Evolutionary conservation across 2,113 vertebrate genomes (phyloP), one percentile per base, ranked within the genome.

Genomic region (Esox niger): DNA sequence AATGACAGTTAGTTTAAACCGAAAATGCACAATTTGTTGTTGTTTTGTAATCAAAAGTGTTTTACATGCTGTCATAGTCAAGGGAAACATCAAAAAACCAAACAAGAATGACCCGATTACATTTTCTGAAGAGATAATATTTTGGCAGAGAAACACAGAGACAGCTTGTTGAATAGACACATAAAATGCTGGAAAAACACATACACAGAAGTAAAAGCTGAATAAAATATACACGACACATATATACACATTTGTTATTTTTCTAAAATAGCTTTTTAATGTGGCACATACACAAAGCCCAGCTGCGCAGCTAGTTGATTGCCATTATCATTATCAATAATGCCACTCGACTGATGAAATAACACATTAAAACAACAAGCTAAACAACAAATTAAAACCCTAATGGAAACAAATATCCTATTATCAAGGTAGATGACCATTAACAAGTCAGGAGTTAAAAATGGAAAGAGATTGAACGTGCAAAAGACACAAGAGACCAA

Each of bases 271-370:
- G 35, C 38, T 43, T 52, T 52, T 52, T 52, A 21, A 52, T 21
- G 21, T n/a, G 7, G 47, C 47, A 52, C 6, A 21, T 21, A 0
- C 47, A 52, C n/a, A 52, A n/a, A 43, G 11, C 47, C 47, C 47
- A 52, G 47, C 47, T 52, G 47, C 15, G n/a, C 47, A 52, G 47
- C 47, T 52, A 52, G 47, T 59, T 62, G 70, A 71, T 60, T 62
- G 64, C 27, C 66, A 20, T 58, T 56, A 57, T 76, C 61, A 63
- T 57, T 60, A 54, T 60, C 55, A 49, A 47, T 25, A 8, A n/a
- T 52, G 49, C 13, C 47, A n/a, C n/a, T 52, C 15, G 20, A 52
- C 2, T 52, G 47, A 21, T 52, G 47, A 52, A 52, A 52, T 43
- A 17, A 43, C 38, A 9, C 25, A n/a, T 64, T 65, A 66, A 26